phyloP scores from a whole-genome alignment of 1,140 invertebrate genomes.

The Brachionus manjavacas region DNA sequence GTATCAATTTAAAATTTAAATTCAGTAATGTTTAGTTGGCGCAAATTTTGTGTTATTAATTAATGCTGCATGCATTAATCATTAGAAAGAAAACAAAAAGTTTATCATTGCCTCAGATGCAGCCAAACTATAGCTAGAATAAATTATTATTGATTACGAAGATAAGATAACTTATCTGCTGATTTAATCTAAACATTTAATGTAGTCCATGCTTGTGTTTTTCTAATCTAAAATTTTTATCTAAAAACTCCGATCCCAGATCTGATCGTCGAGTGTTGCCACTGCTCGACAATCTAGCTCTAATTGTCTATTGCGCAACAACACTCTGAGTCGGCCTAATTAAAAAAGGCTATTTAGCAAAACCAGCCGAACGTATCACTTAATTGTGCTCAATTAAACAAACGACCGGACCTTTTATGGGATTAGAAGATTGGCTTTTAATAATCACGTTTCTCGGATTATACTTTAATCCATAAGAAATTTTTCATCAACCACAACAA shows the following conservation, averaged over 20 bases:
- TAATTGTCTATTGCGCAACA: background rate
- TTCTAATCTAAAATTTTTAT: background rate
- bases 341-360: background rate
- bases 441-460: background rate
- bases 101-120: background rate
- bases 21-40: background rate
- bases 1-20: constrained; percentile 7
- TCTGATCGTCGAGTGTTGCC: background rate
- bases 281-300: background rate
- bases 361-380: background rate
- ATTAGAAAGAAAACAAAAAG: background rate
- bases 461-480: background rate
- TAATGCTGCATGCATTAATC: background rate
- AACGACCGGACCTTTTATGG: background rate
- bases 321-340: background rate
- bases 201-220: background rate
- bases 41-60: background rate
- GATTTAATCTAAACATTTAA: background rate
- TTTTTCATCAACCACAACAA: background rate
- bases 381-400: background rate
- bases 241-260: background rate
- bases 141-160: background rate
- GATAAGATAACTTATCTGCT: background rate
- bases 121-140: background rate
- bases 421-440: background rate